These are phyloP conservation scores for Bergia sp. DNA, from an alignment of 92 coral and sea anemone species.

Conservation along the genomic window DNA sequence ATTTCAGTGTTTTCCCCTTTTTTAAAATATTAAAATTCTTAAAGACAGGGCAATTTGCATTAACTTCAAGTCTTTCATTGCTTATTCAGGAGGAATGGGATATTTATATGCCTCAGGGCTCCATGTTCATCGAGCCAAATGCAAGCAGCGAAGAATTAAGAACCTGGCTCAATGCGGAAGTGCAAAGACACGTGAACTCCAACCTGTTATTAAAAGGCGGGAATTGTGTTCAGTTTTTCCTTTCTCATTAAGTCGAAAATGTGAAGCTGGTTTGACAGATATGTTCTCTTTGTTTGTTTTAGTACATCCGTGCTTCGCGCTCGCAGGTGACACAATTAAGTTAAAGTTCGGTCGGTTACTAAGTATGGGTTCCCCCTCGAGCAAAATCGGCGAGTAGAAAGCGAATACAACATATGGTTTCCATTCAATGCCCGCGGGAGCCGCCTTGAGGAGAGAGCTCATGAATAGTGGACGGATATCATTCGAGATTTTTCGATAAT, in stretches of 20 bases:
- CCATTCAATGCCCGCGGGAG: conserved; percentile 29
- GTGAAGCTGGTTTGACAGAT: neutral
- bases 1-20: neutral
- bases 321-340: neutral
- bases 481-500: conserved; percentile 46
- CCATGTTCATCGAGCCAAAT: neutral
- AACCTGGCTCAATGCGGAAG: neutral
- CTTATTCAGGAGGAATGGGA: neutral
- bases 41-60: neutral
- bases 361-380: neutral
- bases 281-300: conserved; percentile 21
- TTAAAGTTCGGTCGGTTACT: neutral
- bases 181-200: neutral
- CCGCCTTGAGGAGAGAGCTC: conserved; percentile 11
- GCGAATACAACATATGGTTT: neutral
- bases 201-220: neutral
- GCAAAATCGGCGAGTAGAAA: conserved; percentile 41
- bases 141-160: neutral
- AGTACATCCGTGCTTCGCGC: neutral
- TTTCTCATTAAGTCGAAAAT: neutral
- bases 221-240: neutral
- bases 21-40: no score
- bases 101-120: neutral
- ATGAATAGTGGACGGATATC: conserved; percentile 25
- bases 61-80: neutral